Evolutionary conservation across 2,888 invertebrate species (phyloP), one percentile per base, ranked within the genome.

Genomic region (Polymixis flavicincta): DNA sequence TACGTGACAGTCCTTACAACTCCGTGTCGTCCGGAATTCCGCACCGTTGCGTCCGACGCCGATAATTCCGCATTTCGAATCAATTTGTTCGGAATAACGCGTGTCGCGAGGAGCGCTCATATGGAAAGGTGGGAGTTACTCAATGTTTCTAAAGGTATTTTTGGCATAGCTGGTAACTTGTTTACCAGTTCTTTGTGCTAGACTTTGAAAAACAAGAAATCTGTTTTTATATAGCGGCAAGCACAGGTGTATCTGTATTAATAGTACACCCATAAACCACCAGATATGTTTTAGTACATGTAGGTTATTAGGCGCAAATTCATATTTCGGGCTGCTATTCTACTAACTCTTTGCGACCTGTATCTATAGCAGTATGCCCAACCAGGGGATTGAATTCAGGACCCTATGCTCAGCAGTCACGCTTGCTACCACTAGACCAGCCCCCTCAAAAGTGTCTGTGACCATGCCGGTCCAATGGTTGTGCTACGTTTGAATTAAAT

Each of bases 61-160:
- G 81, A 85, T 85, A 81, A 87, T 87, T 81, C 80, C 70, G 63
- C 74, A 82, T 77, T 81, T 69, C 63, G 73, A 81, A 76, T 77
- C 84, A 81, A 81, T 85, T 85, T 85, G 71, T 70, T 78, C 74
- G 71, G 81, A 78, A 78, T 81, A 85, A 86, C 78, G 81, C 76
- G 75, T 78, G 59, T 52, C 68, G 65, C 60, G 67, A 25, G 32
- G 63, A 9, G 55, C 66, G 28, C 67, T 73, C 82, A 57, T n/a
- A 54, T 19, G 85, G 65, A 65, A 69, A 69, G 9, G 55, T 70
- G 25, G 22, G 28, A 57, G 32, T 37, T 48, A 48, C 45, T 48
- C 48, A 52, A 57, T 60, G 45, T 42, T 69, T 37, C 45, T 54
- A 37, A 8, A 66, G 52, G 45, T 83, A 79, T 64, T 63, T 32